Percentiles rank a stretch among this genome's conserved stretches.
Evolutionary conservation across 2,113 vertebrate genomes (phyloP).

Genomic region (Fulica atra): DNA sequence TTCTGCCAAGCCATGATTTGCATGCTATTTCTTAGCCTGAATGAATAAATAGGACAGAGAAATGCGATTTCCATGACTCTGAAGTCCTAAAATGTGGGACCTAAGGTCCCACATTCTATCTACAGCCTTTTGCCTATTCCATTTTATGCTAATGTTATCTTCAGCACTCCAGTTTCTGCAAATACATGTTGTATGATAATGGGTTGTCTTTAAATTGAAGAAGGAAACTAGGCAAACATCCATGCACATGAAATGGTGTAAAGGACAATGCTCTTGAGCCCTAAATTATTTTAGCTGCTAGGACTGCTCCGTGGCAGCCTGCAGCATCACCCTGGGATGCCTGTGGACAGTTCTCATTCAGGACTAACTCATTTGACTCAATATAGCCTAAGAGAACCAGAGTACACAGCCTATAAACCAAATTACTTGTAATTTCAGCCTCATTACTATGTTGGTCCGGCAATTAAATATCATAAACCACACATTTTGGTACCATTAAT

Average conservation of each 20-base stretch:
- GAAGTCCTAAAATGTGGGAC: background rate
- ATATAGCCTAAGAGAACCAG: background rate
- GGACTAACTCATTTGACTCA: background rate
- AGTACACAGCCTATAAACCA: background rate
- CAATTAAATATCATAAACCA: background rate
- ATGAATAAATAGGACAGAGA: background rate
- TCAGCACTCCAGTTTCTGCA: background rate
- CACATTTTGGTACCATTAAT: background rate
- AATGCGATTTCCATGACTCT: background rate
- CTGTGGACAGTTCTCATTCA: background rate
- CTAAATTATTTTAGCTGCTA: background rate
- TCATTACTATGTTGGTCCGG: background rate
- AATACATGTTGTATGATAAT: background rate
- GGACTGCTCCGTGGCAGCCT: background rate
- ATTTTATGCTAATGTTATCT: background rate
- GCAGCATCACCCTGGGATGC: background rate
- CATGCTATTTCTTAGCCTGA: constrained; percentile 7
- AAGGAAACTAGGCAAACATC: background rate
- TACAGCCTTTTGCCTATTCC: background rate
- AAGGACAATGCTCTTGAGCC: background rate
- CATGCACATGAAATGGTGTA: background rate
- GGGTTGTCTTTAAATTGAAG: background rate
- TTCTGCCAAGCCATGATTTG: background rate
- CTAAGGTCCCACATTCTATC: background rate
- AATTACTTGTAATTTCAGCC: background rate